Evolutionary conservation across 2,888 invertebrate species (phyloP).

Genomic region (Prenolepis imparis): DNA sequence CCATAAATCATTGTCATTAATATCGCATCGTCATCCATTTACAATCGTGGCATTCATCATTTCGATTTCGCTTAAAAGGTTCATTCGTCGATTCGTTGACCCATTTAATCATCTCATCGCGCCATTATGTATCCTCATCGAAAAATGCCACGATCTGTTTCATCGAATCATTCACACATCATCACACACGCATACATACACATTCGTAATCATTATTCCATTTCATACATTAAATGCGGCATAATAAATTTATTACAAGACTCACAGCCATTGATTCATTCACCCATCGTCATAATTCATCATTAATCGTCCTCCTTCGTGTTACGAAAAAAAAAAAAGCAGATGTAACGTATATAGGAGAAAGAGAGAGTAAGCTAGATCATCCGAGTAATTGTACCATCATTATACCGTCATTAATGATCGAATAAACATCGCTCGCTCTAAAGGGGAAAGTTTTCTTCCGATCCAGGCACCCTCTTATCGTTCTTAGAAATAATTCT

Average conservation of each 20-base stretch:
- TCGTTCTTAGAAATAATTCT: slow-evolving; percentile 30
- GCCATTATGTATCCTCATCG: slow-evolving; percentile 44
- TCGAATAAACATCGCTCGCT: slow-evolving; percentile 50
- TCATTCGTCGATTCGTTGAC: slow-evolving; percentile 45
- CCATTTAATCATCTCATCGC: slow-evolving; percentile 40
- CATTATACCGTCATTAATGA: slow-evolving; percentile 14
- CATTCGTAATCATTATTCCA: slow-evolving; percentile 55
- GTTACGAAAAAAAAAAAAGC: not conserved
- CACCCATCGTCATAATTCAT: slow-evolving; percentile 51
- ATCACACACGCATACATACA: slow-evolving; percentile 42
- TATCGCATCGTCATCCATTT: slow-evolving; percentile 47
- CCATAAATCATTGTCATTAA: slow-evolving; percentile 55
- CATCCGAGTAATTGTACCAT: slow-evolving; percentile 22
- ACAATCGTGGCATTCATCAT: slow-evolving; percentile 50
- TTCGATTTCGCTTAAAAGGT: slow-evolving; percentile 36
- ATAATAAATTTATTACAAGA: slow-evolving; percentile 58
- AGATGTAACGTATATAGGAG: not conserved
- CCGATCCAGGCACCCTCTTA: slow-evolving; percentile 31
- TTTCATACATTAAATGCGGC: slow-evolving; percentile 55
- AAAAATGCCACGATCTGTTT: slow-evolving; percentile 52
- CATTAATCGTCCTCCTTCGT: slow-evolving; percentile 32
- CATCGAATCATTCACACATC: slow-evolving; percentile 45
- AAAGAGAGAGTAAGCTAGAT: not conserved
- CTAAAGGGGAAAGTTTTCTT: slow-evolving; percentile 7
- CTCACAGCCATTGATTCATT: slow-evolving; percentile 52